Evolutionary conservation across 1,140 invertebrate genomes (phyloP).

Genomic region (Probaryconus sp.): DNA sequence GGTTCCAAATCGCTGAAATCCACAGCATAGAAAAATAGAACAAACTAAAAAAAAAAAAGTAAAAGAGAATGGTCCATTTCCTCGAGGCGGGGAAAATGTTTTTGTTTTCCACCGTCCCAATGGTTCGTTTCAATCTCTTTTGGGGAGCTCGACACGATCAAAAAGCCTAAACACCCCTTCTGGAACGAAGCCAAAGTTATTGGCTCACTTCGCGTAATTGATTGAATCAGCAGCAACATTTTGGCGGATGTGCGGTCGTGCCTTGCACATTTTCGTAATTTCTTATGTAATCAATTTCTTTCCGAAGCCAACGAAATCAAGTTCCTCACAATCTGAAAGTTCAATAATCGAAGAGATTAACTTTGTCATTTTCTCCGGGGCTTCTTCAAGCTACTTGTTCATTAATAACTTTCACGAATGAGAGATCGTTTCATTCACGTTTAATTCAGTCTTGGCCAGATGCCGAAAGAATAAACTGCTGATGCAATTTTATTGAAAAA

Average conservation of each 20-base stretch:
- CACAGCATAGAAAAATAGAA: conserved; percentile 2
- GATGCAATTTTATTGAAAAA: no score
- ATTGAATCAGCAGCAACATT: conserved; percentile 43
- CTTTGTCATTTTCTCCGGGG: conserved; percentile 12
- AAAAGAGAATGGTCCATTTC: conserved; percentile 11
- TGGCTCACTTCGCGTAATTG: conserved; percentile 46
- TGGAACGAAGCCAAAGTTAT: conserved; percentile 55
- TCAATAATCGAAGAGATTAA: conserved; percentile 31
- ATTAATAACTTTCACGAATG: no score
- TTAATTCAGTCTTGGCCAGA: no score
- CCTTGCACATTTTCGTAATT: conserved; percentile 43
- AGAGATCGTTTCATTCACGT: no score
- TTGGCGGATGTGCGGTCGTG: conserved; percentile 44
- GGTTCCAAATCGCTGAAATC: conserved; percentile 1
- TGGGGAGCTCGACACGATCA: conserved; percentile 7
- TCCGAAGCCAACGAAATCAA: conserved; percentile 11
- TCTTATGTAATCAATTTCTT: conserved; percentile 53
- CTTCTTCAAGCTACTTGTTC: conserved; percentile 5
- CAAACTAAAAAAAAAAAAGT: conserved; percentile 1
- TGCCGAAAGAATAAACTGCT: no score
- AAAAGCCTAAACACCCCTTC: conserved; percentile 34
- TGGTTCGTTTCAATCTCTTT: conserved; percentile 21
- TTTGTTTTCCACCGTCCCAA: conserved; percentile 14
- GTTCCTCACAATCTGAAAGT: conserved; percentile 14
- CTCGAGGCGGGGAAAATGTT: conserved; percentile 4